Evolutionary conservation across 1,140 invertebrate genomes (phyloP), one percentile per base, ranked within the genome.

Genomic region (Dendroctonus valens): DNA sequence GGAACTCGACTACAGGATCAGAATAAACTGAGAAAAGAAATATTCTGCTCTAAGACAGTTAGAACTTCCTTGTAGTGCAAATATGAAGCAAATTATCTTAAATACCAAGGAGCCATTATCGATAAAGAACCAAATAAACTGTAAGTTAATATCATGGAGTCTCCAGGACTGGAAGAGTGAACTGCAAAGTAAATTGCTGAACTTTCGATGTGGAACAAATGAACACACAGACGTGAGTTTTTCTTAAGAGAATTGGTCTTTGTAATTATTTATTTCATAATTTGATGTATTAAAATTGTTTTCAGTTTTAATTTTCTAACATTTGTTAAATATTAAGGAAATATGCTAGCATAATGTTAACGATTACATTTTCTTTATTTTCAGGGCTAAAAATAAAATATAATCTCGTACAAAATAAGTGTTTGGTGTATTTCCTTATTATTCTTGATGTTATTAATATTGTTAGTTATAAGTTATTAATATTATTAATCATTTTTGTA

Each of bases 131-230:
- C 12, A 55, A 54, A 57, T 77, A 55, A 66, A 70, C 70, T 83
- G 81, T 79, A 70, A 79, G 66, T 66, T 82, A 51, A 59, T 82
- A 38, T 65, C 79, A 48, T 84, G 83, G 82, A 72, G 73, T 68
- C 70, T 81, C 6, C 59, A 78, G 5, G 74, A 83, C 26, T 77
- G 84, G 70, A 65, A 74, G 6, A 44, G 77, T 62, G 76, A 77
- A 69, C 72, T 82, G n/a, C 75, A 74, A 12, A 68, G 80, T 58
- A 66, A 70, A 42, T 64, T 73, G 59, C 74, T 85, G 66, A 73
- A 77, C 8, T 85, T 83, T 74, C 76, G 83, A 69, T 70, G 75
- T 70, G 83, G 82, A 39, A 68, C 71, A 69, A 81, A 80, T 67
- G 44, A 49, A 41, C 72, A 62, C 71, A 80, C 81, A 49, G 60